Conservation (phyloP, 2,888 invertebrate species). For the Dioctria linearis region DNA sequence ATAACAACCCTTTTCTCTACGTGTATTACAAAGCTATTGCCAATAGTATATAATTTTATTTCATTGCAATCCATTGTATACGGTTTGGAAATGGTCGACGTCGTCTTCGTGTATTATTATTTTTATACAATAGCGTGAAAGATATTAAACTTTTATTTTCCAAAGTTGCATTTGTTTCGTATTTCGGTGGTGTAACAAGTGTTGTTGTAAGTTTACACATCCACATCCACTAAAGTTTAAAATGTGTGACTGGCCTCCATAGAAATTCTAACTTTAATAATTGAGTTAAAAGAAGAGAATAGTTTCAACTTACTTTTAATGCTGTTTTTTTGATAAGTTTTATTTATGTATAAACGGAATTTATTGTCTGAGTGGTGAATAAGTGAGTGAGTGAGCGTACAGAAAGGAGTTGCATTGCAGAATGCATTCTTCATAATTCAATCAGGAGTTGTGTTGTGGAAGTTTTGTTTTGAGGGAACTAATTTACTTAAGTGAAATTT, state of each 20-base stretch:
- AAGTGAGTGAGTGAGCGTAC: neutral
- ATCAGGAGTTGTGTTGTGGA: neutral
- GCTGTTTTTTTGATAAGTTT: conserved; percentile 16
- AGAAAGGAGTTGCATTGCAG: conserved; percentile 8
- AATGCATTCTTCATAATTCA: neutral
- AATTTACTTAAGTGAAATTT: too few relatives aligned
- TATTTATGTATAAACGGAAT: neutral
- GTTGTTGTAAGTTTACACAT: conserved; percentile 33
- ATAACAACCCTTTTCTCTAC: neutral
- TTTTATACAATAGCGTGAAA: conserved; percentile 4
- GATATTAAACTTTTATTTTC: conserved; percentile 13
- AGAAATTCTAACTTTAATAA: conserved; percentile 11
- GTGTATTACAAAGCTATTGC: neutral
- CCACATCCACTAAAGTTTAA: conserved; percentile 9
- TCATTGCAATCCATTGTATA: neutral
- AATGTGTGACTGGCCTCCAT: neutral
- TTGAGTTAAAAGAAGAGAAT: conserved; percentile 28
- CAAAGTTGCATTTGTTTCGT: neutral
- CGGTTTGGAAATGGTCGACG: neutral
- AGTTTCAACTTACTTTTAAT: conserved; percentile 13
- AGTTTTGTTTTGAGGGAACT: neutral
- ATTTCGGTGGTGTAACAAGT: conserved; percentile 52
- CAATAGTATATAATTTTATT: neutral
- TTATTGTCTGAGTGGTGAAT: conserved; percentile 6
- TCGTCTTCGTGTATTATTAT: neutral